Conservation (phyloP, 2,113 vertebrate genomes). For the Eurypyga helias region DNA sequence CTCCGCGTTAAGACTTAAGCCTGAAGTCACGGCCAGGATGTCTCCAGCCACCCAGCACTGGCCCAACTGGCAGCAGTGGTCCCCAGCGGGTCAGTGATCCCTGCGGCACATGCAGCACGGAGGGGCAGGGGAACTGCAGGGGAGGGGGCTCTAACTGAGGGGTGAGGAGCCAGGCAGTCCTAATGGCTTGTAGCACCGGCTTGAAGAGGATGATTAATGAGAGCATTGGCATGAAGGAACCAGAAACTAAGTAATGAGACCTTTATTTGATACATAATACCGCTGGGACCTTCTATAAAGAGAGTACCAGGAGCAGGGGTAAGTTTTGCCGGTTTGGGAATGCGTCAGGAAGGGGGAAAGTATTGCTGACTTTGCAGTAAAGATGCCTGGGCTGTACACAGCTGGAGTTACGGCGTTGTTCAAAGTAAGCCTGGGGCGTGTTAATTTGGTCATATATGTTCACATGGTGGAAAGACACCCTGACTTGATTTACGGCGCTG, state of each 20-base stretch:
- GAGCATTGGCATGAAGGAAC: not conserved
- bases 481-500: slow-evolving; percentile 23
- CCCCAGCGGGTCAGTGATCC: not conserved
- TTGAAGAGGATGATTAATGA: slow-evolving; percentile 56
- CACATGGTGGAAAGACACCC: not conserved
- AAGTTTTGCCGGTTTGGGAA: slow-evolving; percentile 4
- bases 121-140: not conserved
- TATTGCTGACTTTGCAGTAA: slow-evolving; percentile 52
- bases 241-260: slow-evolving; percentile 58
- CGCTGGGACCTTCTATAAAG: slow-evolving; percentile 45
- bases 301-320: slow-evolving; percentile 10
- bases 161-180: accelerated
- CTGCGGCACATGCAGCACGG: accelerated
- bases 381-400: not conserved
- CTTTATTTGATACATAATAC: slow-evolving; percentile 65
- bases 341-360: not conserved
- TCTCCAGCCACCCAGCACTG: not conserved
- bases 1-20: not conserved
- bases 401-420: not conserved
- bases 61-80: not conserved
- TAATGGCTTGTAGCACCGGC: not conserved
- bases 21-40: not conserved
- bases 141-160: not conserved
- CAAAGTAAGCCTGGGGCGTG: not conserved
- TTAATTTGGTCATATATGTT: slow-evolving; percentile 51